phyloP scores from a whole-genome alignment of 2,797 vertebrate genomes.

The Todus mexicanus region DNA sequence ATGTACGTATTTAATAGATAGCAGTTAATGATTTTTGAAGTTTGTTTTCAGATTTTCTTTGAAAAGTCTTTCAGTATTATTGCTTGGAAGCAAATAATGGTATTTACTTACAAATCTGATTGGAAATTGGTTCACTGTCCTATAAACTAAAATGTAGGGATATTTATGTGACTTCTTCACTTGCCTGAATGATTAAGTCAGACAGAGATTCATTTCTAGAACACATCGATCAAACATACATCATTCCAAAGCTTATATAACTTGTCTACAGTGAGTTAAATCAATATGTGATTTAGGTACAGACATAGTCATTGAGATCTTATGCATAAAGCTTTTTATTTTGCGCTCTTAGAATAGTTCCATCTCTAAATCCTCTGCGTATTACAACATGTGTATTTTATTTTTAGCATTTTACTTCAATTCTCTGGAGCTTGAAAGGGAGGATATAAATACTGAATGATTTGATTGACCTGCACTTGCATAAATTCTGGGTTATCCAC shows the following conservation, averaged over 20 bases:
- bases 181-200: conserved; percentile 25
- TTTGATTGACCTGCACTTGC: conserved; percentile 34
- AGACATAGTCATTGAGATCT: neutral
- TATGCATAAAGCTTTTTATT: conserved; percentile 22
- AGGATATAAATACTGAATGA: conserved; percentile 22
- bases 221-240: conserved; percentile 1
- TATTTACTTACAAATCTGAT: conserved; percentile 35
- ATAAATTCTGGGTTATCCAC: conserved; percentile 32
- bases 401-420: conserved; percentile 31
- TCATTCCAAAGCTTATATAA: conserved; percentile 2
- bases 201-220: conserved; percentile 17
- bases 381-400: conserved; percentile 24
- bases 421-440: conserved; percentile 26
- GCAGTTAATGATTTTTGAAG: neutral
- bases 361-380: neutral
- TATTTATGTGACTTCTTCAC: conserved; percentile 36
- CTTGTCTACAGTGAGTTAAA: conserved; percentile 13
- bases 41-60: neutral
- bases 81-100: conserved; percentile 12
- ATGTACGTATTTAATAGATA: neutral
- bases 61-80: neutral
- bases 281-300: conserved; percentile 37
- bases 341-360: neutral
- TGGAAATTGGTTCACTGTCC: conserved; percentile 37
- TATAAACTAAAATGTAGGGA: neutral